Base-by-base conservation (phyloP, 2,113 vertebrate genomes). In the Pheucticus melanocephalus region DNA sequence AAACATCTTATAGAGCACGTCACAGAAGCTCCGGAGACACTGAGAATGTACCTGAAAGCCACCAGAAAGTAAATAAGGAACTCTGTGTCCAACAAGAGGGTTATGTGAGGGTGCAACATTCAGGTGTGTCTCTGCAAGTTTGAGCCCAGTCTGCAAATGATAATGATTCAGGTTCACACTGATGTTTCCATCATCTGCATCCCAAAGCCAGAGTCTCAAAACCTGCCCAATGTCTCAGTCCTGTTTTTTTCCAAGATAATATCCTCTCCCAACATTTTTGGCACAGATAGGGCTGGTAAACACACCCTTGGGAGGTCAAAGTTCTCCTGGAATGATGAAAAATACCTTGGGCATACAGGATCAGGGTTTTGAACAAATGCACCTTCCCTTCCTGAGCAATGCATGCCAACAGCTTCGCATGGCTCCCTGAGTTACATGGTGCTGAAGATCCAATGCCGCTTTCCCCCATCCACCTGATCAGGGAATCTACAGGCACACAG, bases 391-490 rank as follows among this genome's bases (percentile, higher is more conserved):
- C 5, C 33, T 73, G 50, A 69, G 22, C 4, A 44, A 23, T 47
- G 14, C 30, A 23, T 13, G 30, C 19, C 15, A 45, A 21, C 17
- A 51, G 37, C 27, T 82, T 37, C 35, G 21, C 15, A 15, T 0
- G 0, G 19, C 6, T 60, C 12, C 69, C 17, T 2, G 1, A 11
- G 19, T 59, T 44, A 47, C 7, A 9, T 3, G 5, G n/a, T 3
- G 2, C 33, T 35, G 60, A 54, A 63, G 21, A 63, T 16, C 23
- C 21, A 19, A 4, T 40, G 11, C 28, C 28, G 8, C 6, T 69
- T 71, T 66, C 5, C 33, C 10, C 15, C 7, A 11, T 27, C 30
- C 31, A 86, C 14, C 14, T 45, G 7, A 30, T 21, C 31, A 44
- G 6, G 27, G 28, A 31, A 65, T 33, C 13, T 54, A 77, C 20